Evolutionary conservation across 1,140 invertebrate species (phyloP).

Genomic region (Pachypsylla venusta): DNA sequence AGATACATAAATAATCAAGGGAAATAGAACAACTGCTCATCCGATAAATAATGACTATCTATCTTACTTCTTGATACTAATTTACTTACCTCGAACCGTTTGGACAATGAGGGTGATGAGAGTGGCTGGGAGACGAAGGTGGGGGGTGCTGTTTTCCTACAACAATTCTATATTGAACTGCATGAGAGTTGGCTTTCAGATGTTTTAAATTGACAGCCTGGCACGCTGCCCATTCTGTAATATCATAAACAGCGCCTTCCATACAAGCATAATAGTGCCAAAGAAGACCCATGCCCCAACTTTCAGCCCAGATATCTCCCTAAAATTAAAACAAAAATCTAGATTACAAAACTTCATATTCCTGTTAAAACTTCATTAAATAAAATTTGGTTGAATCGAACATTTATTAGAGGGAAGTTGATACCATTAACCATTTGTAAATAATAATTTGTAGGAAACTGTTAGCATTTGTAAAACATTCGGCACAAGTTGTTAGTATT

Average conservation of each 20-base stretch:
- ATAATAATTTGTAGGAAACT: too few species aligned
- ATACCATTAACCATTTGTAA: too few species aligned
- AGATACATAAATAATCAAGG: slow-evolving; percentile 28
- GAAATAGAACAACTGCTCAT: slow-evolving; percentile 28
- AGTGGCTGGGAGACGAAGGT: slow-evolving; percentile 32
- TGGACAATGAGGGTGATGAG: slow-evolving; percentile 16
- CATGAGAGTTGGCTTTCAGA: slow-evolving; percentile 70
- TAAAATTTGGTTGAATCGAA: too few species aligned
- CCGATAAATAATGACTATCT: slow-evolving; percentile 21
- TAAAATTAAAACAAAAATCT: too few species aligned
- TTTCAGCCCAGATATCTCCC: slow-evolving; percentile 94
- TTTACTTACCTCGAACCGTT: slow-evolving; percentile 13
- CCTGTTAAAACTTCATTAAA: too few species aligned
- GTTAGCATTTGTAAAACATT: too few species aligned
- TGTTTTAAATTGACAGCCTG: slow-evolving; percentile 69
- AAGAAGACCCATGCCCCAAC: slow-evolving; percentile 64
- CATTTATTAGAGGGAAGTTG: too few species aligned
- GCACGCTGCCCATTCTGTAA: slow-evolving; percentile 89
- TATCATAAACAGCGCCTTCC: slow-evolving; percentile 85
- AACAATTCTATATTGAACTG: slow-evolving; percentile 82
- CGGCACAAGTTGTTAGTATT: too few species aligned
- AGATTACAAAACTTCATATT: too few species aligned
- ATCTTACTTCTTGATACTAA: not conserved
- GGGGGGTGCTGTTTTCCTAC: slow-evolving; percentile 42
- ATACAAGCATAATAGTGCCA: slow-evolving; percentile 95